These are phyloP conservation scores for Mylabris phalerata DNA, from an alignment of 1,140 invertebrate species.

Conservation along the genomic window DNA sequence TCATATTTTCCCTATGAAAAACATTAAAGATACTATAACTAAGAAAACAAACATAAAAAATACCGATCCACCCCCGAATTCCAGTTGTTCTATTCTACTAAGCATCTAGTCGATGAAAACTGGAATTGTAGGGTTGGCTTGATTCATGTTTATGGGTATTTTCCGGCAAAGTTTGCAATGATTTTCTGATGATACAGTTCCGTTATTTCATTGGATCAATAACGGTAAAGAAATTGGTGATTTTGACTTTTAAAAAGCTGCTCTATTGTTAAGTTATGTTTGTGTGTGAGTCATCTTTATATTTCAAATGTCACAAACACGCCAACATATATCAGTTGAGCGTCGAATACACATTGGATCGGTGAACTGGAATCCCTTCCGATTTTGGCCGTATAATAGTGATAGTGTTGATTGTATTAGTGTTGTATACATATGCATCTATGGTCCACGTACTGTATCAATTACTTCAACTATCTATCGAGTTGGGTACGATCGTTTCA, in stretches of 20 bases:
- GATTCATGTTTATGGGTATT: too few relatives aligned
- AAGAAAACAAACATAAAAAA: too few relatives aligned
- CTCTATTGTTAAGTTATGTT: background rate
- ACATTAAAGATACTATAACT: too few relatives aligned
- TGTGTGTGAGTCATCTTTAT: conserved; percentile 19
- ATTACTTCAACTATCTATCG: conserved; percentile 9
- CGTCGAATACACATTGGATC: conserved; percentile 6
- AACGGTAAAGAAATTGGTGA: conserved; percentile 13
- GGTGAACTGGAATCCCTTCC: conserved; percentile 10
- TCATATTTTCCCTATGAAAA: too few relatives aligned
- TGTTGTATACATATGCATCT: too few relatives aligned
- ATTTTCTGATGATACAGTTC: too few relatives aligned
- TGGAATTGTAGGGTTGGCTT: too few relatives aligned
- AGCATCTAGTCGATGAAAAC: too few relatives aligned
- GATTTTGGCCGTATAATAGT: background rate
- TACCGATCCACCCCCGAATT: too few relatives aligned
- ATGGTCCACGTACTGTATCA: conserved; percentile 5
- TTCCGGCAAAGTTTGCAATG: too few relatives aligned
- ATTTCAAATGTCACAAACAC: conserved; percentile 19
- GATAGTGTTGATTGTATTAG: too few relatives aligned
- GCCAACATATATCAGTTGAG: conserved; percentile 18
- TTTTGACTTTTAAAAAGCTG: conserved; percentile 15
- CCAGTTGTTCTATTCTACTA: too few relatives aligned
- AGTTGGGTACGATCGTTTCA: conserved; percentile 8
- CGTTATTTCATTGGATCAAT: background rate